Conservation (phyloP, 2,113 vertebrate genomes). For the Tachycineta bicolor region DNA sequence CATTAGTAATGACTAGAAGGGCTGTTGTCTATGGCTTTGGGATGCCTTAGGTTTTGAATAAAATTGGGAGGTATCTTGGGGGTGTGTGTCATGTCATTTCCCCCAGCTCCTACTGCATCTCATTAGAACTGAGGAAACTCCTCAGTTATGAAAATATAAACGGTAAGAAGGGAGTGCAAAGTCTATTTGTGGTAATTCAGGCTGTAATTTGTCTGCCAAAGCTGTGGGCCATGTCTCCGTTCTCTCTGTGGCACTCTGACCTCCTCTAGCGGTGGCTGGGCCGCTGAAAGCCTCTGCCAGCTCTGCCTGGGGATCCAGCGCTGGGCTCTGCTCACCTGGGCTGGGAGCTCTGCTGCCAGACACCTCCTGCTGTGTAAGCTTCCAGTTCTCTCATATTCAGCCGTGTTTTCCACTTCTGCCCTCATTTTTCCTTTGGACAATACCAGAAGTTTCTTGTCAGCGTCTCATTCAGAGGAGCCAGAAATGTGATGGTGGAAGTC, state of each 20-base stretch:
- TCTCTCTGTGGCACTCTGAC: slow-evolving; percentile 46
- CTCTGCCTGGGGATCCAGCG: not conserved
- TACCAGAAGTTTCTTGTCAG: not conserved
- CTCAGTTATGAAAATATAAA: rapidly evolving
- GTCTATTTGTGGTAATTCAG: rapidly evolving
- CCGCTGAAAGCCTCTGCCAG: not conserved
- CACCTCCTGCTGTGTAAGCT: not conserved
- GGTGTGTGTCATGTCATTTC: not conserved
- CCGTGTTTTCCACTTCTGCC: not conserved
- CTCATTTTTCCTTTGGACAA: not conserved
- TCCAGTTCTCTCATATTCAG: not conserved
- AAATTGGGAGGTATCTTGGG: not conserved
- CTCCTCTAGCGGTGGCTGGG: slow-evolving; percentile 45
- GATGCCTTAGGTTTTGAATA: not conserved
- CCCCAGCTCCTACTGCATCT: not conserved
- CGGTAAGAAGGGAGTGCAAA: not conserved
- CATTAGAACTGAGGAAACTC: not conserved
- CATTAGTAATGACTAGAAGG: not conserved
- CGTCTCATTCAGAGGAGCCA: not conserved
- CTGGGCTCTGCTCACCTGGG: not conserved
- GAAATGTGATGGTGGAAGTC: not conserved
- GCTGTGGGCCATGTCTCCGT: not conserved
- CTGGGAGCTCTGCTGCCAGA: not conserved
- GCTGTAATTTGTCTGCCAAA: not conserved
- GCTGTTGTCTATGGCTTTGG: not conserved